phyloP scores from a whole-genome alignment of 2,888 invertebrate genomes.

The Drosophila cracens region DNA sequence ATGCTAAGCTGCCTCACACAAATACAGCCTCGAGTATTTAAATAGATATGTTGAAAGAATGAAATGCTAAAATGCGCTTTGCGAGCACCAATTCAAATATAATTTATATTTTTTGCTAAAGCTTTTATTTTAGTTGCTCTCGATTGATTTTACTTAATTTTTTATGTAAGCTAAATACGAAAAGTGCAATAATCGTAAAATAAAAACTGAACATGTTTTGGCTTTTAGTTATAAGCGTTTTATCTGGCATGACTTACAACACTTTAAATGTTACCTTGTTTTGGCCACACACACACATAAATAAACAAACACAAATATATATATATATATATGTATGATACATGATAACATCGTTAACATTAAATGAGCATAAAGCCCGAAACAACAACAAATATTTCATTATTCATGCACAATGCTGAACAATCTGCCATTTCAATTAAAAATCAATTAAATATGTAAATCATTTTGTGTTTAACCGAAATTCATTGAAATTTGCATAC shows the following conservation, averaged over 20 bases:
- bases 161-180: constrained; percentile 18
- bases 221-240: constrained; percentile 44
- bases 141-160: constrained; percentile 13
- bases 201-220: constrained; percentile 32
- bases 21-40: neutral
- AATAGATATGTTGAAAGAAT: neutral
- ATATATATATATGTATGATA: constrained; percentile 1
- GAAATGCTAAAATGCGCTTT: constrained; percentile 12
- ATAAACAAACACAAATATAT: neutral
- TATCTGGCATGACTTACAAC: constrained; percentile 43
- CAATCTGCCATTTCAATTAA: constrained; percentile 73
- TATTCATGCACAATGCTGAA: constrained; percentile 35
- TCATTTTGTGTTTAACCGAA: constrained; percentile 78
- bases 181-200: constrained; percentile 2
- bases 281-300: constrained; percentile 25
- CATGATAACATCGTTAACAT: constrained; percentile 37
- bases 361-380: constrained; percentile 33
- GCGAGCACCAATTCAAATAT: constrained; percentile 20
- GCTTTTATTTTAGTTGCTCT: constrained; percentile 14
- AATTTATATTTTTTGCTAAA: neutral
- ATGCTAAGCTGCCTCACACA: neutral
- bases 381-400: constrained; percentile 24
- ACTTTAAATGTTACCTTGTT: constrained; percentile 55
- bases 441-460: constrained; percentile 78
- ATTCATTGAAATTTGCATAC: constrained; percentile 71